These are phyloP conservation scores for Plusia festucae DNA, from an alignment of 2,888 invertebrate genomes.

Conservation along the genomic window DNA sequence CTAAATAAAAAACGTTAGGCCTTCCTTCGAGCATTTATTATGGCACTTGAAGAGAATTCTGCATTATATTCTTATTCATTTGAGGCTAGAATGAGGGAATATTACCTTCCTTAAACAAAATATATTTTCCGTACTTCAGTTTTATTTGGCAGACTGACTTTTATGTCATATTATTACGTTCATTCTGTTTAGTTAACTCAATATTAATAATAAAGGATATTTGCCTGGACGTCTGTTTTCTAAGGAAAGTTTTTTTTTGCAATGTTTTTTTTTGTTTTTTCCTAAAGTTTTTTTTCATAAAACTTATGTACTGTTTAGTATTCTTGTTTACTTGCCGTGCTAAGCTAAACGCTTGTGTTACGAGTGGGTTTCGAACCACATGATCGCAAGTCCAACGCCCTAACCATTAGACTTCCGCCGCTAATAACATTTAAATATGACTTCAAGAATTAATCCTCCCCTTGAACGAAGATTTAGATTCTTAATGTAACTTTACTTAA, in stretches of 20 bases:
- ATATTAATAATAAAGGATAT: not conserved
- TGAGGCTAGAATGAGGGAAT: slow-evolving; percentile 22
- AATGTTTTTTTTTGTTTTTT: too few relatives aligned
- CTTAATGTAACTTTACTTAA: too few relatives aligned
- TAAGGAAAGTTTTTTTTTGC: not conserved
- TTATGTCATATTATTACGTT: not conserved
- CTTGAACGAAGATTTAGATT: too few relatives aligned
- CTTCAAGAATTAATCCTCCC: too few relatives aligned
- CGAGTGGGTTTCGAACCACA: too few relatives aligned
- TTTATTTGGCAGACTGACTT: not conserved
- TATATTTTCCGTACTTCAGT: slow-evolving; percentile 17
- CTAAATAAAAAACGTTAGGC: slow-evolving; percentile 31
- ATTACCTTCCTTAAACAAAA: slow-evolving; percentile 20
- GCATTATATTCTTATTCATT: slow-evolving; percentile 48
- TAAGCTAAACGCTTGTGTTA: too few relatives aligned
- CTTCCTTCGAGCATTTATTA: slow-evolving; percentile 45
- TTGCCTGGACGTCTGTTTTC: not conserved
- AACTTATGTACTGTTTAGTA: too few relatives aligned
- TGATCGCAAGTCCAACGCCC: too few relatives aligned
- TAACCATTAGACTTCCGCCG: too few relatives aligned
- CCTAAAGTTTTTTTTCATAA: too few relatives aligned
- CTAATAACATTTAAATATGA: too few relatives aligned
- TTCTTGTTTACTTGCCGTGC: too few relatives aligned
- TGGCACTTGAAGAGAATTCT: slow-evolving; percentile 30
- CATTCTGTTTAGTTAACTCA: slow-evolving; percentile 4